A percentile compares a stretch with the other conserved stretches of the same genome.
phyloP scores from a whole-genome alignment of 2,113 vertebrate species.

The Tetraodon nigroviridis region DNA sequence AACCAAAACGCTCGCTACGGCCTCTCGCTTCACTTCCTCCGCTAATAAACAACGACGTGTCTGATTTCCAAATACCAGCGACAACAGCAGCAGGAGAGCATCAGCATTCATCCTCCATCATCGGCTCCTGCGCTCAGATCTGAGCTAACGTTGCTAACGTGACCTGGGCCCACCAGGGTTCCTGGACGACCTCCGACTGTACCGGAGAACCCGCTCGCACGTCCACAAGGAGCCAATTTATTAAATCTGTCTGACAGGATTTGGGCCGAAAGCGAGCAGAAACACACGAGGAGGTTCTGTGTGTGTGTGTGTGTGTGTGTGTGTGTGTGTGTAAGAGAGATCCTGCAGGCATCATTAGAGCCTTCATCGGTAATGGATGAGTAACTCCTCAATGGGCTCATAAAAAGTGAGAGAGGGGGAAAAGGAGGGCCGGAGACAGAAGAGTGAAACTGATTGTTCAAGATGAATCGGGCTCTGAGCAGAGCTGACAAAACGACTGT shows the following conservation, averaged over 20 bases:
- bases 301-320: background rate
- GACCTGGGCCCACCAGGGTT: no score
- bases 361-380: constrained; percentile 43
- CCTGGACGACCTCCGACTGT: constrained; percentile 6
- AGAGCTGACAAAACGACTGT: constrained; percentile 27
- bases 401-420: constrained; percentile 30
- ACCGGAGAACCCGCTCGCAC: constrained; percentile 7
- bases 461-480: constrained; percentile 25
- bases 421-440: constrained; percentile 30
- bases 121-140: background rate
- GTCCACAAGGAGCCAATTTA: constrained; percentile 58
- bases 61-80: no score
- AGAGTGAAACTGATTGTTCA: constrained; percentile 39
- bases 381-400: constrained; percentile 47
- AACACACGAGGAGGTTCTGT: background rate
- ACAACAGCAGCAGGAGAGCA: no score
- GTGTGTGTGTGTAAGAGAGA: background rate
- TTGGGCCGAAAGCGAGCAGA: constrained; percentile 13
- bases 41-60: no score
- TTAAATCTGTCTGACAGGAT: constrained; percentile 32
- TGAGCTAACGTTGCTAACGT: background rate
- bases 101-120: no score
- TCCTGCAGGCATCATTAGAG: constrained; percentile 53
- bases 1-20: no score
- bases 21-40: no score